Conservation (phyloP, 2,113 vertebrate genomes). For the Falcunculus frontatus region DNA sequence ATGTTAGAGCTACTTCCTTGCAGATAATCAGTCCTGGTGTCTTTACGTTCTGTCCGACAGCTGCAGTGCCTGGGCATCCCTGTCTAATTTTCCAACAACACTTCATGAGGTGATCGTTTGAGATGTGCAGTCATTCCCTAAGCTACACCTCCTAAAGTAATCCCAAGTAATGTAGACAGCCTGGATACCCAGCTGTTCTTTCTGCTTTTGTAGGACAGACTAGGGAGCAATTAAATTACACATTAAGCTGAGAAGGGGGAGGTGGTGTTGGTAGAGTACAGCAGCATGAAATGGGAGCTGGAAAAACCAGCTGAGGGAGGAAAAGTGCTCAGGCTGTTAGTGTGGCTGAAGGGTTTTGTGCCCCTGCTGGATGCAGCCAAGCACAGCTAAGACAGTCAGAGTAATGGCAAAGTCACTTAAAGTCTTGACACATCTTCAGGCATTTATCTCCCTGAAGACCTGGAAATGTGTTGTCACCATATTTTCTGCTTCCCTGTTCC, state of each 20-base stretch:
- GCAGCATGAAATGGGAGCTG: neutral
- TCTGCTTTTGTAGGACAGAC: neutral
- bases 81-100: neutral
- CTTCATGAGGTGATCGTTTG: neutral
- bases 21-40: neutral
- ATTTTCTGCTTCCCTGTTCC: neutral
- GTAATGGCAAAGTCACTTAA: neutral
- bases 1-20: neutral
- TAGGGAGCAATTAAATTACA: neutral
- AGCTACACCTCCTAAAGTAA: neutral
- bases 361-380: neutral
- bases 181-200: neutral
- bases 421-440: neutral
- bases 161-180: neutral
- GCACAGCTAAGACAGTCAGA: neutral
- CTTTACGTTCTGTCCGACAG: neutral
- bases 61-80: neutral
- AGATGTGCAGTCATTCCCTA: neutral
- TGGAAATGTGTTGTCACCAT: neutral
- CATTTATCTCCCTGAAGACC: neutral
- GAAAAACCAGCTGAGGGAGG: neutral
- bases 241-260: neutral
- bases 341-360: neutral
- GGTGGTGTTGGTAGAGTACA: neutral
- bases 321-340: neutral